These are phyloP conservation scores for Rutilus rutilus DNA, from an alignment of 2,113 vertebrate genomes.

Conservation along the genomic window DNA sequence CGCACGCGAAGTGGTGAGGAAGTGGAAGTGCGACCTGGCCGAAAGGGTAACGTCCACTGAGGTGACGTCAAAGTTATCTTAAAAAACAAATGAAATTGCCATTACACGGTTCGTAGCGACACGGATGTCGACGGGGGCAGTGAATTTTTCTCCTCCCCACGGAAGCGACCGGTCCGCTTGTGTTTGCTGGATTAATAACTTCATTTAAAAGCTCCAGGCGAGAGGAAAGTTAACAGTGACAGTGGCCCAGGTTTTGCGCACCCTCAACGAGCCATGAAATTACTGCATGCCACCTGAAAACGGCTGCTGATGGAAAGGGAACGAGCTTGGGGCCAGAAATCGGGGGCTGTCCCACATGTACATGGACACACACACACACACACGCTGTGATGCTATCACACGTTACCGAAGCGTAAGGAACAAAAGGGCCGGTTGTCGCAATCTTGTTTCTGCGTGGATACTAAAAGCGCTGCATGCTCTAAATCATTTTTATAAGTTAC, in stretches of 20 bases:
- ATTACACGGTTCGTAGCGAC: slow-evolving; percentile 44
- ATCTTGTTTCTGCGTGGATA: background rate
- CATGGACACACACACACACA: background rate
- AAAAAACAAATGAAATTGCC: slow-evolving; percentile 45
- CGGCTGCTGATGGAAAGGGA: slow-evolving; percentile 54
- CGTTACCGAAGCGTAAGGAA: background rate
- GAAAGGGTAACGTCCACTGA: slow-evolving; percentile 12
- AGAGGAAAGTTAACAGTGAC: slow-evolving; percentile 49
- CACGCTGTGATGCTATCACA: background rate
- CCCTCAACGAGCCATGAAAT: slow-evolving; percentile 62
- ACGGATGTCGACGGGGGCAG: background rate
- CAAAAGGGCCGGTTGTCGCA: background rate
- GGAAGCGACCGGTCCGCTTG: slow-evolving; percentile 33
- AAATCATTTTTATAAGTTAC: background rate
- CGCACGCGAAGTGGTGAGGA: background rate
- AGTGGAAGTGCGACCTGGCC: background rate
- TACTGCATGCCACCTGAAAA: slow-evolving; percentile 54
- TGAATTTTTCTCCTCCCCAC: slow-evolving; percentile 16
- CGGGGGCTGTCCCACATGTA: slow-evolving; percentile 24
- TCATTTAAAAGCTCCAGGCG: slow-evolving; percentile 57
- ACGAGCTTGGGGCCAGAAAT: slow-evolving; percentile 47
- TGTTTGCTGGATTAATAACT: slow-evolving; percentile 60
- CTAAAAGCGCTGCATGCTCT: background rate
- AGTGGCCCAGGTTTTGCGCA: slow-evolving; percentile 44
- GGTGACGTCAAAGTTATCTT: slow-evolving; percentile 9